These are phyloP conservation scores for Cyprinodon brontotheroides DNA, from an alignment of 2,113 vertebrate species.

Conservation along the genomic window DNA sequence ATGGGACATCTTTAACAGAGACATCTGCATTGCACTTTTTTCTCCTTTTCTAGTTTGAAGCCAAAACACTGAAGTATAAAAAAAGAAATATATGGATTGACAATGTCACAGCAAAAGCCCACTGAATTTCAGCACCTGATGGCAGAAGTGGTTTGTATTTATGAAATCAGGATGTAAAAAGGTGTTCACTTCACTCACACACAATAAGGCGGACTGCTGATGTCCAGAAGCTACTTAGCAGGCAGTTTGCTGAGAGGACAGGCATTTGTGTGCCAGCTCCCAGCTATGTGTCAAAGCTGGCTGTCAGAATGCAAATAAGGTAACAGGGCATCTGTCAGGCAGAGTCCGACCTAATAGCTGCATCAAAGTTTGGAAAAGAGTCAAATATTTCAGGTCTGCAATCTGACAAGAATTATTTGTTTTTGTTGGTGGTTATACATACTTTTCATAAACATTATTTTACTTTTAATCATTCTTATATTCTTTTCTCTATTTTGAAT, in stretches of 20 bases:
- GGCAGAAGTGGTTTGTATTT: slow-evolving; percentile 46
- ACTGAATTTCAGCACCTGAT: slow-evolving; percentile 28
- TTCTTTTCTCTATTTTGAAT: background rate
- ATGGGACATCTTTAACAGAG: slow-evolving; percentile 32
- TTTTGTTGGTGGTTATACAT: background rate
- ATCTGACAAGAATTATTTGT: background rate
- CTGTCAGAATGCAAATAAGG: slow-evolving; percentile 62
- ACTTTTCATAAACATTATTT: background rate
- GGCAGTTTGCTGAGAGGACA: slow-evolving; percentile 58
- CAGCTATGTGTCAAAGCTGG: slow-evolving; percentile 49
- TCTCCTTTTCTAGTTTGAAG: slow-evolving; percentile 12
- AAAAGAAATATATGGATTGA: background rate
- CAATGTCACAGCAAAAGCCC: slow-evolving; percentile 30
- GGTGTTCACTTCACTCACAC: slow-evolving; percentile 32
- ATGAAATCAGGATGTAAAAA: slow-evolving; percentile 41
- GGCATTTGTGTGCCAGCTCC: slow-evolving; percentile 43
- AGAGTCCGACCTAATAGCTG: slow-evolving; percentile 40
- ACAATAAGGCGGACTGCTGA: slow-evolving; percentile 38
- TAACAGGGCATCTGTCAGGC: slow-evolving; percentile 36
- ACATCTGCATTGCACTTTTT: slow-evolving; percentile 29
- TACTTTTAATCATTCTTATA: background rate
- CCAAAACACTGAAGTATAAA: background rate
- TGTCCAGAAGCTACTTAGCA: slow-evolving; percentile 64
- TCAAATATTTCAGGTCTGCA: slow-evolving; percentile 26
- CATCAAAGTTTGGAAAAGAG: slow-evolving; percentile 25